A percentile compares a stretch with the other conserved stretches of the same genome.
Conservation (phyloP, 2,888 invertebrate species). For the Drepana falcataria region DNA sequence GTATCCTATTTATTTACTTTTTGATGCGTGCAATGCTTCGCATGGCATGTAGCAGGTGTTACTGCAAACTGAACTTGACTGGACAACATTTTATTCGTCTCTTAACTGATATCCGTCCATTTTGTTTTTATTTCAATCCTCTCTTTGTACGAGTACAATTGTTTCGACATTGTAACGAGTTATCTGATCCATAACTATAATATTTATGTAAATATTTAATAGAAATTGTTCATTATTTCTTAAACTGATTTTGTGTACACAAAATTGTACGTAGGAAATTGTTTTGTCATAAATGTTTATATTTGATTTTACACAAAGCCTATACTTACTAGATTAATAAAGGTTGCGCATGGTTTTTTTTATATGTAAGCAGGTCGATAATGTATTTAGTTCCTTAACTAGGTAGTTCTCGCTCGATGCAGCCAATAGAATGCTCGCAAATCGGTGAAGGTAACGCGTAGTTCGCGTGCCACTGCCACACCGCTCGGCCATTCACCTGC, state of each 20-base stretch:
- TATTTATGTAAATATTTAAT: no score
- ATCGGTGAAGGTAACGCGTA: constrained; percentile 45
- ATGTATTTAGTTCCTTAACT: constrained; percentile 11
- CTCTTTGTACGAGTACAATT: not conserved
- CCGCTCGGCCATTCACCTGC: constrained; percentile 53
- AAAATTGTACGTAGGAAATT: no score
- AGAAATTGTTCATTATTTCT: no score
- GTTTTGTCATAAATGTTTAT: no score
- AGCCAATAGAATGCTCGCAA: constrained; percentile 34
- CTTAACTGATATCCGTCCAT: constrained; percentile 33
- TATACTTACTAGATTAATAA: no score
- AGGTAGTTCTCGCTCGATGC: constrained; percentile 7
- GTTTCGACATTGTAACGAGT: not conserved
- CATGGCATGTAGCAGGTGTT: constrained; percentile 57
- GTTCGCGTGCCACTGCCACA: constrained; percentile 36
- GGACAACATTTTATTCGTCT: constrained; percentile 55
- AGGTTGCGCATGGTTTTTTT: not conserved
- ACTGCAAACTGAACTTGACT: constrained; percentile 52
- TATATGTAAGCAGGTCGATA: not conserved
- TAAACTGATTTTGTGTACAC: no score
- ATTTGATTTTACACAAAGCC: no score
- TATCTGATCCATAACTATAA: not conserved
- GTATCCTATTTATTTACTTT: constrained; percentile 43
- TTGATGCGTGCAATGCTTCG: constrained; percentile 39
- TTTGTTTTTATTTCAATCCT: constrained; percentile 25